Base-by-base conservation (phyloP, 2,888 invertebrate genomes). In the Mythimna impura region DNA sequence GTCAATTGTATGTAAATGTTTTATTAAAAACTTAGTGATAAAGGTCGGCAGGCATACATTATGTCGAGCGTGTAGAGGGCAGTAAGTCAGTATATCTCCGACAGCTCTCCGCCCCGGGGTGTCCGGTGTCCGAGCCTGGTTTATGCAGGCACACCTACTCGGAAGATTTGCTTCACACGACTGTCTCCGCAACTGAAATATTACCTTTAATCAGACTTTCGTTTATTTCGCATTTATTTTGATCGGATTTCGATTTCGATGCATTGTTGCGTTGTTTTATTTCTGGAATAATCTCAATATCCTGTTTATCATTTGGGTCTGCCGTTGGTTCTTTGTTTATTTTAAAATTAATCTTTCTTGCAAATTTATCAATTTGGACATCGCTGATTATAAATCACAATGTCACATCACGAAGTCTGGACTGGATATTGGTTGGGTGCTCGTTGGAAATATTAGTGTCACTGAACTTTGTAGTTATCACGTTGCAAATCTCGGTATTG, bases 61-160 rank as follows among this genome's bases (percentile, higher is more conserved):
- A 78, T 78, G 79, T 70, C 64, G 76, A 70, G 80, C 81, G 74
- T 71, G 82, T 81, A 68, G 76, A 78, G 82, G 81, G 81, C 84
- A 87, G 86, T 88, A 85, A 88, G 88, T 85, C 86, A 88, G 86
- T 89, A 86, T 91, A 92, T 91, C 88, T 89, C 78, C 79, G 89
- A 89, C 89, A 86, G 76, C 79, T 65, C 79, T 78, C 73, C 92
- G 89, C 94, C 88, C 87, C 91, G 86, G 93, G 94, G 93, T 89
- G 94, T 90, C 93, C 85, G 86, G 80, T 91, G 91, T 92, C 92
- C 85, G 82, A 85, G 77, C 77, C 76, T 92, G 86, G 88, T 94
- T 94, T 93, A 93, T 93, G 89, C 82, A 89, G 88, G 86, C 88
- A 89, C 89, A 88, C 89, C 89, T 90, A 89, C 88, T 89, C 82